These are phyloP conservation scores for Agonum fuliginosum DNA, from an alignment of 2,888 invertebrate genomes.

Conservation along the genomic window DNA sequence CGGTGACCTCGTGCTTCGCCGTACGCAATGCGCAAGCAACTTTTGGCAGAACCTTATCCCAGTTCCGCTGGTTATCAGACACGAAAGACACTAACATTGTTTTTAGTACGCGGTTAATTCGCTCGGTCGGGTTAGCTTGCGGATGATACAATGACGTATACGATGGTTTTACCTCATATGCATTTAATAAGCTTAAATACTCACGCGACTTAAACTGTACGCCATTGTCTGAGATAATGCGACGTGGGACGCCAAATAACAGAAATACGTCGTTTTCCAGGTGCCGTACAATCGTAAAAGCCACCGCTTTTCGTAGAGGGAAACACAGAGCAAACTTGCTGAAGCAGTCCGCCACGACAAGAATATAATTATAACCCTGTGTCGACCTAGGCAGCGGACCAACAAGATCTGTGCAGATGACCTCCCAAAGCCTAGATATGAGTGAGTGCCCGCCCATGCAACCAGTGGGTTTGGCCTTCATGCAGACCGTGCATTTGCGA, in stretches of 20 bases:
- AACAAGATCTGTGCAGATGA: not conserved
- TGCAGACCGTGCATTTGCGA: not conserved
- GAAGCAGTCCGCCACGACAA: constrained; percentile 61
- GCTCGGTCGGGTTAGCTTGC: constrained; percentile 8
- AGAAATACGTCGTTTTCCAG: too few relatives aligned
- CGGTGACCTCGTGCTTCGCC: too few relatives aligned
- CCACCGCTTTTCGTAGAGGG: constrained; percentile 57
- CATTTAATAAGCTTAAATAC: not conserved
- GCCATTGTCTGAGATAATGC: not conserved
- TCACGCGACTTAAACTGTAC: not conserved
- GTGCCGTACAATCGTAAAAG: too few relatives aligned
- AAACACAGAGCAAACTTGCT: constrained; percentile 61
- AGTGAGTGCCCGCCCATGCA: not conserved
- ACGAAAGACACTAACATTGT: not conserved
- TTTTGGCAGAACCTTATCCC: too few relatives aligned
- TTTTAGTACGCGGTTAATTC: not conserved
- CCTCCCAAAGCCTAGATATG: constrained; percentile 1
- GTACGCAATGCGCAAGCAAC: too few relatives aligned
- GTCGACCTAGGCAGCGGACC: not conserved
- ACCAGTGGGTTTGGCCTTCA: constrained; percentile 11
- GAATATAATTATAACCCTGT: too few relatives aligned
- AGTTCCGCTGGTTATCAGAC: constrained; percentile 9
- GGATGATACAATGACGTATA: constrained; percentile 4
- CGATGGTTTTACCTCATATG: not conserved
- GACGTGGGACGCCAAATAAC: too few relatives aligned